Conservation (phyloP, 1,140 invertebrate genomes). For the Zaprionus capensis region DNA sequence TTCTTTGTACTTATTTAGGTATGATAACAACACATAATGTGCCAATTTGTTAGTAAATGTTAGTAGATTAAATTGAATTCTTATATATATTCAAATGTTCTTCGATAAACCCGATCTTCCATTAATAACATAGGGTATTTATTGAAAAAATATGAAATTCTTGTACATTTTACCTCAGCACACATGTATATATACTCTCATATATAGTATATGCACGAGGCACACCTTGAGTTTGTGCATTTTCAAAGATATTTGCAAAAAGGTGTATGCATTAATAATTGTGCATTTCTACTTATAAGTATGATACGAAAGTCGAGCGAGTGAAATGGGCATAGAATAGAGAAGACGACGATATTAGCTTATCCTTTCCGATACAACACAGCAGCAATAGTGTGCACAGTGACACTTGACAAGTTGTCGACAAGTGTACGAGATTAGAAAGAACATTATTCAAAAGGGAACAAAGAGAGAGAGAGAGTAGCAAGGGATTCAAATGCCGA, state of each 20-base stretch:
- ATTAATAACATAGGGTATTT: conserved; percentile 1
- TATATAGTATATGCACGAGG: conserved; percentile 17
- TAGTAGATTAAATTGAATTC: neutral
- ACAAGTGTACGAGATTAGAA: conserved; percentile 58
- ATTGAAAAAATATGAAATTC: conserved; percentile 23
- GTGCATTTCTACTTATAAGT: conserved; percentile 75
- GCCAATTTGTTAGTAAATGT: too few species aligned
- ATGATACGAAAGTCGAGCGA: conserved; percentile 55
- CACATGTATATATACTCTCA: neutral
- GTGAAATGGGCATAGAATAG: conserved; percentile 41
- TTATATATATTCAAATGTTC: neutral
- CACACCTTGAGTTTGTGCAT: conserved; percentile 56
- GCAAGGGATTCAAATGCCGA: neutral
- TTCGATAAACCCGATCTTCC: neutral
- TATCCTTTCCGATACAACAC: conserved; percentile 36
- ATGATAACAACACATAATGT: too few species aligned
- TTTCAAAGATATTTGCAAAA: conserved; percentile 32
- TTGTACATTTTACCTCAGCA: conserved; percentile 19
- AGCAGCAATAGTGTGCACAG: conserved; percentile 8
- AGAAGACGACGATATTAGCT: neutral
- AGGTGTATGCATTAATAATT: conserved; percentile 60
- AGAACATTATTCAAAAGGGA: conserved; percentile 54
- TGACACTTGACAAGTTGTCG: conserved; percentile 58
- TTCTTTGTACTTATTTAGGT: neutral
- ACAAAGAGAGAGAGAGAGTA: conserved; percentile 31